Evolutionary conservation across 2,888 invertebrate species (phyloP), one percentile per base, ranked within the genome.

Genomic region (Erebia ligea): DNA sequence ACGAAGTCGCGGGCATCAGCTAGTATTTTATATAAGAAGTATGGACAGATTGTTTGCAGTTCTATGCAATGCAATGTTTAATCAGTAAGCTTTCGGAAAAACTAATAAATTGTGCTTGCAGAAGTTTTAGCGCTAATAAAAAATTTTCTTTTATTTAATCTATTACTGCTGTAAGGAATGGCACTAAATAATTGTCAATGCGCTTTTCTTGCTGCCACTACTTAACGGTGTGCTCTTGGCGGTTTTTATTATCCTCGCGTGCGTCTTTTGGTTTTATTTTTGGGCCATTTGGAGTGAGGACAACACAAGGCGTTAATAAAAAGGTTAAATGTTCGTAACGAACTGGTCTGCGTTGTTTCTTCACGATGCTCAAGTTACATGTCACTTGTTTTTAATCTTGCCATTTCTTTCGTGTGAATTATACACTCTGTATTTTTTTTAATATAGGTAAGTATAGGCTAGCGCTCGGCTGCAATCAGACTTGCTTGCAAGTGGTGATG

Each of bases 231-330:
- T 70, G 63, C 68, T 73, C 58, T 58, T 57, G 58, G 67, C 71
- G 74, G 67, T 72, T 72, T 74, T 74, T 74, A 70, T 76, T 76
- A 72, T 74, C 73, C 75, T 75, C 70, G 70, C 75, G 73, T 74
- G 42, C 71, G 66, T 69, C 66, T 69, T 70, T 68, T 72, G 62
- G 69, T 69, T 72, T 75, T 65, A 72, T 73, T 74, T 54, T 74
- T 69, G 64, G 69, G 71, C 63, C 67, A 63, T 45, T 70, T 40
- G 62, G 64, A 66, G 62, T 70, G 68, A 71, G 71, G 72, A 69
- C 70, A 67, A 64, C 70, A 58, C 42, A 70, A 48, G 66, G 67
- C 68, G 71, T 70, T 70, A 70, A 73, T 72, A 72, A 73, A 74
- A 73, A 74, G 72, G 68, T 74, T 69, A 72, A 69, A 65, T 54